Evolutionary conservation across 2,113 vertebrate genomes (phyloP).

Genomic region (Peromyscus maniculatus): DNA sequence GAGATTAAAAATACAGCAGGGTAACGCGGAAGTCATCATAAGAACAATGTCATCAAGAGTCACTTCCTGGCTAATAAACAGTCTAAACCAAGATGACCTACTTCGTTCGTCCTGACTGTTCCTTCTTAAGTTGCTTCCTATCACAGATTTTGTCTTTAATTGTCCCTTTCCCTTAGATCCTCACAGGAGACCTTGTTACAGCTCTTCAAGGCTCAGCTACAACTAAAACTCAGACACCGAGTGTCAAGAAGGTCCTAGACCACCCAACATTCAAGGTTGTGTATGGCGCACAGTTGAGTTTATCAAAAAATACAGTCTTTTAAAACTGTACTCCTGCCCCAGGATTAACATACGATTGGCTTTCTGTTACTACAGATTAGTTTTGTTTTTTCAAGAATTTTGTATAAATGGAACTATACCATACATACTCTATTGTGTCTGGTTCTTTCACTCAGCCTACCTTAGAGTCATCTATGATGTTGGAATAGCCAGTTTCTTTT

Average conservation of each 20-base stretch:
- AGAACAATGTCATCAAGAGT: slow-evolving; percentile 61
- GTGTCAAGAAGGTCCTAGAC: slow-evolving; percentile 4
- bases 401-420: background rate
- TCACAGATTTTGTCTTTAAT: slow-evolving; percentile 16
- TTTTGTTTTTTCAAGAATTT: slow-evolving; percentile 35
- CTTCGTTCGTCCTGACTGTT: background rate
- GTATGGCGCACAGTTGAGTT: slow-evolving; percentile 35
- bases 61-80: slow-evolving; percentile 53
- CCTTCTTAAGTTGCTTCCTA: slow-evolving; percentile 10
- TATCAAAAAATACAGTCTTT: slow-evolving; percentile 32
- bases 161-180: background rate
- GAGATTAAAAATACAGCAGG: slow-evolving; percentile 71
- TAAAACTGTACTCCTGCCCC: background rate
- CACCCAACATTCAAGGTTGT: background rate
- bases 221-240: slow-evolving; percentile 2
- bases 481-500: background rate
- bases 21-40: slow-evolving; percentile 53
- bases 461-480: background rate
- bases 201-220: slow-evolving; percentile 31
- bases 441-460: slow-evolving; percentile 26
- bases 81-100: background rate
- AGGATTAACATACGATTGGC: background rate
- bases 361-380: slow-evolving; percentile 35
- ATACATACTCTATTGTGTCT: background rate
- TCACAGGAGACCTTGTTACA: background rate